phyloP scores from a whole-genome alignment of 2,113 vertebrate genomes.

The Dasyprocta punctata region DNA sequence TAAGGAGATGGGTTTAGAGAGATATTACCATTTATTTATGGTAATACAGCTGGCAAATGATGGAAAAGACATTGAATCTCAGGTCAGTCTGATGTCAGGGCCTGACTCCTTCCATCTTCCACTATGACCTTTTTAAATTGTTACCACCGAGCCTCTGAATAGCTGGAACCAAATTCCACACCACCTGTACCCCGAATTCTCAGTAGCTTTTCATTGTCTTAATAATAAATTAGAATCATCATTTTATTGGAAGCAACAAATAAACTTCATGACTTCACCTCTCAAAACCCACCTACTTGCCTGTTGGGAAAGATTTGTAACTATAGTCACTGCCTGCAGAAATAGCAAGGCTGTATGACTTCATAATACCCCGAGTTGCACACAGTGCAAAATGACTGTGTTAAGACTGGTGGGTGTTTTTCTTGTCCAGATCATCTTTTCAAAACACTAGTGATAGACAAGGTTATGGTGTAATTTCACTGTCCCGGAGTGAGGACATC shows the following conservation, averaged over 20 bases:
- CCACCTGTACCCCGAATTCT: neutral
- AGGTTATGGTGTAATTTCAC: neutral
- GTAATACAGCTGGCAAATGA: neutral
- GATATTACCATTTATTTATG: neutral
- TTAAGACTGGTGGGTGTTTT: neutral
- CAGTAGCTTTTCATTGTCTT: neutral
- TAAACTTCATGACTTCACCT: neutral
- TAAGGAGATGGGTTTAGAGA: neutral
- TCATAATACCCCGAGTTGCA: neutral
- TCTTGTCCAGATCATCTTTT: neutral
- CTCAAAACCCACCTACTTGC: neutral
- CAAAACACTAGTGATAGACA: neutral
- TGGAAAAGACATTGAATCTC: neutral
- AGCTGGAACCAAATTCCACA: neutral
- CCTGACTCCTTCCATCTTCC: neutral
- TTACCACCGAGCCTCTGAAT: neutral
- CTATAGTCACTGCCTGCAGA: neutral
- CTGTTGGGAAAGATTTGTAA: neutral
- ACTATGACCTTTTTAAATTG: neutral
- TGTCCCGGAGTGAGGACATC: neutral
- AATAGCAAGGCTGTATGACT: neutral
- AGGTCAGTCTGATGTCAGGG: neutral
- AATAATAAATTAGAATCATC: neutral
- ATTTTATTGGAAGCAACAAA: neutral
- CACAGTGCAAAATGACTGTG: neutral